Percentiles rank a stretch among this genome's conserved stretches.
phyloP scores from a whole-genome alignment of 2,113 vertebrate genomes.

The Hyperoodon ampullatus region DNA sequence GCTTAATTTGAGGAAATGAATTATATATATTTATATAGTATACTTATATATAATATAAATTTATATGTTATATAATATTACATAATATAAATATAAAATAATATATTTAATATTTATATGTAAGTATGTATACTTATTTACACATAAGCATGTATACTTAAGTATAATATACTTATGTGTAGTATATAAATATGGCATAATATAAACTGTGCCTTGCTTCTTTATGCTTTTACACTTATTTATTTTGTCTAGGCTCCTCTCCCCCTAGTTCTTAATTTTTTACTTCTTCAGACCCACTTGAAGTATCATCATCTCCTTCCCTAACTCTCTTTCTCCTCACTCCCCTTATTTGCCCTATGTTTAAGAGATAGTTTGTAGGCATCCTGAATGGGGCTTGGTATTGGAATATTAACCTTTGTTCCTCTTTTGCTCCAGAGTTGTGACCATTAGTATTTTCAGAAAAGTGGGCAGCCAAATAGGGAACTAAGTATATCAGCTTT shows the following conservation, averaged over 20 bases:
- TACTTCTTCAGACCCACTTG: neutral
- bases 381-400: neutral
- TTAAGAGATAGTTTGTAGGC: neutral
- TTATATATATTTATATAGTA: neutral
- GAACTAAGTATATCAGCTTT: neutral
- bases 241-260: neutral
- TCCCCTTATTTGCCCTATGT: neutral
- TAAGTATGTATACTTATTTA: neutral
- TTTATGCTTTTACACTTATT: neutral
- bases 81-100: neutral
- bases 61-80: neutral
- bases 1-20: neutral
- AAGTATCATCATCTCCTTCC: neutral
- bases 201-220: neutral
- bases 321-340: neutral
- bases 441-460: neutral
- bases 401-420: neutral
- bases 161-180: neutral
- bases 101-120: neutral
- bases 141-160: neutral
- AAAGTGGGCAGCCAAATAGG: neutral
- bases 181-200: neutral
- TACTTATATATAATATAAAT: neutral
- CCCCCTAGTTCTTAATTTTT: neutral
- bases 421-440: neutral